Evolutionary conservation across 2,797 vertebrate species (phyloP), one percentile per base, ranked within the genome.

Genomic region (Delichon dasypus): DNA sequence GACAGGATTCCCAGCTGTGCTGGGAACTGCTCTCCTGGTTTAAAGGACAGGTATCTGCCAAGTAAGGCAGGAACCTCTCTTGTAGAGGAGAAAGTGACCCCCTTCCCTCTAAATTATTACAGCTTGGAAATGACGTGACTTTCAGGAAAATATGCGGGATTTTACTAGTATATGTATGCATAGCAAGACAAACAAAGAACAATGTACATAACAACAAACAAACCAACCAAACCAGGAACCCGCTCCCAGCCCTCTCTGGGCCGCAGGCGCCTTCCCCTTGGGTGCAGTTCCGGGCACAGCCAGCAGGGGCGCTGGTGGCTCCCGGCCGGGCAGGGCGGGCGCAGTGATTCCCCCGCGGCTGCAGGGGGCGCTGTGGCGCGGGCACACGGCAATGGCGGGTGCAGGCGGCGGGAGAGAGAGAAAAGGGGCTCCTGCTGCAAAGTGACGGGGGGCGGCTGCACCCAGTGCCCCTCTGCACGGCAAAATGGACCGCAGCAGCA

Each of bases 101-200:
- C 13, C 9, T 61, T 51, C 8, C 47, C 8, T 44, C 32, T 21
- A 11, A 44, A 44, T 36, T 16, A 20, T 20, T 30, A 2, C 8
- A 44, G 9, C 38, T 44, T 25, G 2, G 4, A 36, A 51, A 51
- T 51, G 2, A 60, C 0, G 0, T 20, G 7, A 16, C 10, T 68
- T 42, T 30, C 10, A 51, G 32, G 36, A 10, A 50, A 25, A 29
- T 2, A 29, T 5, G 13, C 1, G 8, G 6, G 34, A n/a, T n/a
- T 18, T 27, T 13, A 25, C 27, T 5, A 4, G 12, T 7, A 30
- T 17, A 23, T 30, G 5, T 7, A 13, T 6, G n/a, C 5, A 32
- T 5, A 32, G 3, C 5, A 48, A 47, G n/a, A 11, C 34, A 8
- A 21, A 19, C 13, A n/a, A 8, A 19, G 17, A 26, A 4, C 50